Evolutionary conservation across 1,140 invertebrate genomes (phyloP), one percentile per base, ranked within the genome.

Genomic region (Neuroterus valhalla): DNA sequence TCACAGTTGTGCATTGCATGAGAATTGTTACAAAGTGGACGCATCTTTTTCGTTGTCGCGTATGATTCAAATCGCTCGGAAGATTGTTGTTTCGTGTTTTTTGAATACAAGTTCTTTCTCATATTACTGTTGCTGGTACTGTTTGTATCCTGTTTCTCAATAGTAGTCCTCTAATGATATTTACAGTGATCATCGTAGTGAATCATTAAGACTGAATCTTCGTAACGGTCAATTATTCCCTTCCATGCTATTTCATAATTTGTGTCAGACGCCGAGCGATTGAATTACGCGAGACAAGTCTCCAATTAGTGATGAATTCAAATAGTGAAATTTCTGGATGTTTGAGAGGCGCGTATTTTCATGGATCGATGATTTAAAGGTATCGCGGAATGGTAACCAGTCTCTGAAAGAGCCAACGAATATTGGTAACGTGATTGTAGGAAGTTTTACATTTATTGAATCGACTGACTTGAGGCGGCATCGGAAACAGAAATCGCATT

Each of bases 241-340:
- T 52, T 23, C 73, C 68, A 75, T 3, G 73, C 73, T 17, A 46
- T 3, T 44, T 21, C 10, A 45, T 75, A 75, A 31, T n/a, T 75
- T 70, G n/a, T 42, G 14, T 66, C 73, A 66, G n/a, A 71, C 46
- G 2, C 55, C 62, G 6, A 75, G 38, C 10, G 66, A 19, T 12
- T 11, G 23, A 12, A 75, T 68, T 14, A 52, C 55, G n/a, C 45
- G 38, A 31, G 44, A 15, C 0, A 69, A 68, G 23, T 75, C 45
- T 0, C 62, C 74, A 1, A 6, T 48, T 21, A 75, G n/a, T 3
- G 19, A 19, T 3, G 38, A 48, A 38, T 71, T 68, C 11, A 76
- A 46, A 68, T 71, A 76, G 12, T n/a, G n/a, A n/a, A n/a, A n/a
- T n/a, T n/a, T n/a, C n/a, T n/a, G n/a, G n/a, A n/a, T n/a, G n/a